These are phyloP conservation scores for Sinocyclocheilus maitianheensis DNA, from an alignment of 2,113 vertebrate species.

Conservation along the genomic window DNA sequence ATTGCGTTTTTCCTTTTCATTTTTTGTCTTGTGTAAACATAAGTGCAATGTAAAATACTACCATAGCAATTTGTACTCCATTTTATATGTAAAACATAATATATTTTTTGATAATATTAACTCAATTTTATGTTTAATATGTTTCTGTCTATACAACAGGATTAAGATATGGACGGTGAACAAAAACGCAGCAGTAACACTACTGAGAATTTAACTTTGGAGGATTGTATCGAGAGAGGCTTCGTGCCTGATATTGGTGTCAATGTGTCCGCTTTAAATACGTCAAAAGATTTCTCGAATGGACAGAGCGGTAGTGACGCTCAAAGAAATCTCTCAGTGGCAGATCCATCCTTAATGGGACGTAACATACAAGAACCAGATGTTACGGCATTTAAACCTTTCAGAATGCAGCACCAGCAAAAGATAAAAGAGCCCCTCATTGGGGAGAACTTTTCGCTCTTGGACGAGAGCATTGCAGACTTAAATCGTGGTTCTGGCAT, in stretches of 20 bases:
- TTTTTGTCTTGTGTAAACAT: neutral
- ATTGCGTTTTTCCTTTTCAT: neutral
- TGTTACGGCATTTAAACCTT: conserved; percentile 80
- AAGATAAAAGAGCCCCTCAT: conserved; percentile 65
- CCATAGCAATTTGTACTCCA: neutral
- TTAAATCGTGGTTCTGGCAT: conserved; percentile 75
- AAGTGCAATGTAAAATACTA: neutral
- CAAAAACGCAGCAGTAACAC: conserved; percentile 70
- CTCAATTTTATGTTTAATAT: neutral
- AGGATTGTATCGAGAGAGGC: conserved; percentile 67
- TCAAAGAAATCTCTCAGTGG: conserved; percentile 78
- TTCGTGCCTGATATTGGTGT: conserved; percentile 78
- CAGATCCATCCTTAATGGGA: conserved; percentile 72
- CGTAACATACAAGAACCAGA: conserved; percentile 75
- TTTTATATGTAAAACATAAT: neutral
- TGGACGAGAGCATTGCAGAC: conserved; percentile 85
- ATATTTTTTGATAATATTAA: no score
- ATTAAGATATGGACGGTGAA: conserved; percentile 75
- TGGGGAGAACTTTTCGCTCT: conserved; percentile 81
- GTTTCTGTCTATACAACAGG: conserved; percentile 47
- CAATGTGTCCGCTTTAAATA: conserved; percentile 73
- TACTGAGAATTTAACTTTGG: conserved; percentile 69
- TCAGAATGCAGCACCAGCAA: conserved; percentile 72
- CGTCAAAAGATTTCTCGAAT: conserved; percentile 77
- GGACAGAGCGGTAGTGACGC: conserved; percentile 77